A percentile compares a stretch with the other conserved stretches of the same genome.
Conservation (phyloP, 2,113 vertebrate genomes). For the Pluvialis apricaria region DNA sequence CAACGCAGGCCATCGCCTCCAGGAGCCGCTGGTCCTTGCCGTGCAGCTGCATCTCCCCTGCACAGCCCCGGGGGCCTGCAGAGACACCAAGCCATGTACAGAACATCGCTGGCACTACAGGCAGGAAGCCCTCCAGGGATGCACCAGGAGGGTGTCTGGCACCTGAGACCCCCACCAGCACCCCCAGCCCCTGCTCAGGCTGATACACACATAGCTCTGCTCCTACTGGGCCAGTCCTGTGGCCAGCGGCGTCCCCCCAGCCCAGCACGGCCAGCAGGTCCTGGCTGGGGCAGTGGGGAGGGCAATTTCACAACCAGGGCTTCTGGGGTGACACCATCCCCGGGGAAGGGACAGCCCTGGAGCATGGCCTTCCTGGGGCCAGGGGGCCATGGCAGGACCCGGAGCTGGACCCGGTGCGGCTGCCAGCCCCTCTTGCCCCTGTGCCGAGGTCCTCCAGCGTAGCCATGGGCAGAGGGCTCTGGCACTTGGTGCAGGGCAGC, state of each 20-base stretch:
- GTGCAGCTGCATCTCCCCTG: background rate
- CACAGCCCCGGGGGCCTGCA: background rate
- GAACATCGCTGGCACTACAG: fast-evolving
- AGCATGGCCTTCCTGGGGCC: too few species aligned
- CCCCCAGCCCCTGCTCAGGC: background rate
- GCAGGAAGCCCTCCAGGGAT: background rate
- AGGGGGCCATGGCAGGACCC: background rate
- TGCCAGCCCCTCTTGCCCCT: background rate
- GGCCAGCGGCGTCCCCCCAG: fast-evolving
- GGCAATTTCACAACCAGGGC: background rate
- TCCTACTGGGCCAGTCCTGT: background rate
- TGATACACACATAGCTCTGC: background rate
- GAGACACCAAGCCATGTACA: fast-evolving
- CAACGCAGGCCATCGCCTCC: background rate
- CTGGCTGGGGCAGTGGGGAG: background rate
- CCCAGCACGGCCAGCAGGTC: too few species aligned
- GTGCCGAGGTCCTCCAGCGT: fast-evolving
- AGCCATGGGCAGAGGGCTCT: background rate
- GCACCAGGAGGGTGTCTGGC: too few species aligned
- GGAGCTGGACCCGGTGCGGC: too few species aligned
- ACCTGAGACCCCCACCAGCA: background rate
- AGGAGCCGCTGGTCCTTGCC: background rate
- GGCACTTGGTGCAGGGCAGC: background rate
- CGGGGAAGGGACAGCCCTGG: too few species aligned
- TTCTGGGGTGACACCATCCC: background rate